Evolutionary conservation across 2,797 vertebrate species (phyloP).

Genomic region (Hippocampus kuda): DNA sequence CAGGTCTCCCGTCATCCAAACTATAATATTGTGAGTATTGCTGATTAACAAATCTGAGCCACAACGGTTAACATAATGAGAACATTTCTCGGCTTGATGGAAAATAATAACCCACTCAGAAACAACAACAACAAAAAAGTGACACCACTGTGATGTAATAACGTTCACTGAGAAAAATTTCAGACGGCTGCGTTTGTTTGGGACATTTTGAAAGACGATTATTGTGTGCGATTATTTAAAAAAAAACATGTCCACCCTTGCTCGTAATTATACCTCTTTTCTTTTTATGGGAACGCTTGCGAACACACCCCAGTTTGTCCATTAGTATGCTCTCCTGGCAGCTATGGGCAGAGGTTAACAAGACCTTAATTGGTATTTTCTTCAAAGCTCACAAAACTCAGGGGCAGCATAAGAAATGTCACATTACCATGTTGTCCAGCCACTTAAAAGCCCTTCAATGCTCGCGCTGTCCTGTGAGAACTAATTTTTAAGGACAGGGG

Average conservation of each 20-base stretch:
- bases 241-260: conserved; percentile 38
- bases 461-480: conserved; percentile 21
- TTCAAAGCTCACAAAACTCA: conserved; percentile 44
- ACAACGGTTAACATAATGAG: conserved; percentile 43
- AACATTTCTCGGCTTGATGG: conserved; percentile 44
- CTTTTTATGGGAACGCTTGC: conserved; percentile 12
- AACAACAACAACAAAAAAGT: conserved; percentile 29
- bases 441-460: conserved; percentile 38
- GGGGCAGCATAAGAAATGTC: conserved; percentile 53
- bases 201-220: conserved; percentile 46
- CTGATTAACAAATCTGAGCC: conserved; percentile 45
- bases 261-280: conserved; percentile 29
- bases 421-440: conserved; percentile 56
- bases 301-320: conserved; percentile 18
- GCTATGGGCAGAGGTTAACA: conserved; percentile 47
- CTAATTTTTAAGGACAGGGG: conserved; percentile 18
- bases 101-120: conserved; percentile 37
- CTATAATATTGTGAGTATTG: conserved; percentile 10
- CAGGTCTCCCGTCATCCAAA: conserved; percentile 13
- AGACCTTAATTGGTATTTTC: conserved; percentile 57
- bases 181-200: conserved; percentile 56
- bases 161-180: conserved; percentile 54
- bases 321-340: conserved; percentile 18
- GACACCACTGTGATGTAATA: conserved; percentile 45
- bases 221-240: conserved; percentile 52